phyloP scores from a whole-genome alignment of 2,888 invertebrate genomes.

The Craniophora ligustri region DNA sequence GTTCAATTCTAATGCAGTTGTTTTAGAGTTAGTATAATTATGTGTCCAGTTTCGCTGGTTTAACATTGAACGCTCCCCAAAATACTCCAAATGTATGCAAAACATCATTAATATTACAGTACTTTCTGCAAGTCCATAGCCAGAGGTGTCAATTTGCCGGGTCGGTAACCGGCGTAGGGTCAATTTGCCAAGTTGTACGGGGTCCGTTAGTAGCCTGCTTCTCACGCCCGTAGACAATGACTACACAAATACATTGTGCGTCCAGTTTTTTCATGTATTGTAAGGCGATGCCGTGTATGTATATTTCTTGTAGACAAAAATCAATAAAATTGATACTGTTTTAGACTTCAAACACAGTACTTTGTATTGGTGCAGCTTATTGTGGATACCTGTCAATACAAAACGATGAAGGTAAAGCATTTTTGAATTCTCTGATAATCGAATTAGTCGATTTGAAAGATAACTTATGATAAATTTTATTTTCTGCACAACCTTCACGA shows the following conservation, averaged over 20 bases:
- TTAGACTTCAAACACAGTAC: no score
- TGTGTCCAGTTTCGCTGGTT: no score
- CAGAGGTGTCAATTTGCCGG: constrained; percentile 38
- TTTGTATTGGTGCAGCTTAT: no score
- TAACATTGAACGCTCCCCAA: not conserved
- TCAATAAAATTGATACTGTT: constrained; percentile 27
- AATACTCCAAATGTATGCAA: constrained; percentile 1
- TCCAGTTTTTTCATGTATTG: constrained; percentile 21
- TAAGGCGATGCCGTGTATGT: constrained; percentile 18
- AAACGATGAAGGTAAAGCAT: no score
- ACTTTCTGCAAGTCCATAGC: constrained; percentile 20
- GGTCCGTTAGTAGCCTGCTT: constrained; percentile 62
- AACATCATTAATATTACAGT: constrained; percentile 2
- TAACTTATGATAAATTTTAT: no score
- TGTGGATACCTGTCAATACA: no score
- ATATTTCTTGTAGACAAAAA: constrained; percentile 24
- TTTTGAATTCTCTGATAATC: no score
- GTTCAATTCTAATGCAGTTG: no score
- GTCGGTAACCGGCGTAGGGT: constrained; percentile 57
- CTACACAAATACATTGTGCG: constrained; percentile 46
- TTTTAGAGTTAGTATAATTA: no score
- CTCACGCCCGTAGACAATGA: constrained; percentile 61
- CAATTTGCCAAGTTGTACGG: constrained; percentile 54
- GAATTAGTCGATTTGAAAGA: no score
- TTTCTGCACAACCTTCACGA: no score